Evolutionary conservation across 2,888 invertebrate genomes (phyloP).

Genomic region (Macrosiphum euphorbiae): DNA sequence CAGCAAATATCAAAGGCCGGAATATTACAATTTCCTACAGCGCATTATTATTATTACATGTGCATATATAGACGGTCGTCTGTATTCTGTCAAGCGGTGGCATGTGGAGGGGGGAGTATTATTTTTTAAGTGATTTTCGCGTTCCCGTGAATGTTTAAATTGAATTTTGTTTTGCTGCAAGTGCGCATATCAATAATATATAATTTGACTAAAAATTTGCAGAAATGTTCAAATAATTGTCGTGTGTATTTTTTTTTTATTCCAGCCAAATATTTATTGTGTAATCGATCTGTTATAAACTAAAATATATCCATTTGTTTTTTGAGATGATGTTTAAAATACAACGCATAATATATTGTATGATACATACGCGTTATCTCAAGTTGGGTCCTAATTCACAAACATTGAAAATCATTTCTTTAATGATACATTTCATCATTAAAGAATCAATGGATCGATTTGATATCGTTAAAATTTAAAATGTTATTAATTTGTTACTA

Average conservation of each 20-base stretch:
- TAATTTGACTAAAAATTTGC: neutral
- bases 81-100: neutral
- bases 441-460: neutral
- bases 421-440: no score
- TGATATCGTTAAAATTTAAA: neutral
- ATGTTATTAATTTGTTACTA: neutral
- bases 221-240: neutral
- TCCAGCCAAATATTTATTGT: neutral
- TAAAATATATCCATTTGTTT: no score
- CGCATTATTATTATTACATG: neutral
- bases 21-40: neutral
- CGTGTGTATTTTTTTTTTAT: neutral
- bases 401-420: no score
- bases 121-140: neutral
- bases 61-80: neutral
- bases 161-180: neutral
- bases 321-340: no score
- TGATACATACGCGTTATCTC: no score
- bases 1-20: neutral
- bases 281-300: neutral
- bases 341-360: no score
- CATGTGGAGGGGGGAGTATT: neutral
- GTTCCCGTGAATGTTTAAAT: neutral
- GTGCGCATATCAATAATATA: neutral
- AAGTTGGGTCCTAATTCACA: no score